Conservation (phyloP, 2,888 invertebrate genomes). For the Thysanoteuthis rhombus region DNA sequence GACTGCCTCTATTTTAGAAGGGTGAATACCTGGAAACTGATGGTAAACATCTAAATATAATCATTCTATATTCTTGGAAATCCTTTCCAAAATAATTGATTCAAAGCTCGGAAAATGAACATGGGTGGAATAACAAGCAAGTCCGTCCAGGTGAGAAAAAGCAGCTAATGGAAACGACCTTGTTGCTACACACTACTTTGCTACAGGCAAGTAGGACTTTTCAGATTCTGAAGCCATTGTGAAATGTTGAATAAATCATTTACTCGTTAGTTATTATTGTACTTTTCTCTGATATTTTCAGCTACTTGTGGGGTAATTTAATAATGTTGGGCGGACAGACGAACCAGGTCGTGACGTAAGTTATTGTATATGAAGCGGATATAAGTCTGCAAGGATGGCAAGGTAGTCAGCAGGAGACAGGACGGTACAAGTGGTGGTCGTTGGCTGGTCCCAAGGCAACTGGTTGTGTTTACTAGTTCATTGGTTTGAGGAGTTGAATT, state of each 20-base stretch:
- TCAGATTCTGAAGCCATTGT: not conserved
- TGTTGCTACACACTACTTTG: not conserved
- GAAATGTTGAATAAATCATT: not conserved
- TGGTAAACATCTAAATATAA: not conserved
- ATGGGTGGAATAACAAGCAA: not conserved
- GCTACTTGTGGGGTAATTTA: not conserved
- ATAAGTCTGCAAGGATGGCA: not conserved
- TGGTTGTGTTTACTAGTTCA: not conserved
- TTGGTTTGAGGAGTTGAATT: not conserved
- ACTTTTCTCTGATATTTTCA: not conserved
- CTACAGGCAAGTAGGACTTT: not conserved
- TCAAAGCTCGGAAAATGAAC: not conserved
- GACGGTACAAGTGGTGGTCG: not conserved
- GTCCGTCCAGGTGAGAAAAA: not conserved
- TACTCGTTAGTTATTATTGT: not conserved
- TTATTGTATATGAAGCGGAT: not conserved
- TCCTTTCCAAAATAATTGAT: not conserved
- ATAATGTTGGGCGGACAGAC: not conserved
- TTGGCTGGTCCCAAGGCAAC: not conserved
- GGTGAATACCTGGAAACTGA: not conserved
- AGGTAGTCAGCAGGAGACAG: not conserved
- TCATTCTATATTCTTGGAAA: not conserved
- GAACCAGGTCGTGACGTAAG: not conserved
- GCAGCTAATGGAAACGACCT: not conserved
- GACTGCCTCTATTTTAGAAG: no score